phyloP scores from a whole-genome alignment of 2,797 vertebrate species.

The Crenichthys baileyi region DNA sequence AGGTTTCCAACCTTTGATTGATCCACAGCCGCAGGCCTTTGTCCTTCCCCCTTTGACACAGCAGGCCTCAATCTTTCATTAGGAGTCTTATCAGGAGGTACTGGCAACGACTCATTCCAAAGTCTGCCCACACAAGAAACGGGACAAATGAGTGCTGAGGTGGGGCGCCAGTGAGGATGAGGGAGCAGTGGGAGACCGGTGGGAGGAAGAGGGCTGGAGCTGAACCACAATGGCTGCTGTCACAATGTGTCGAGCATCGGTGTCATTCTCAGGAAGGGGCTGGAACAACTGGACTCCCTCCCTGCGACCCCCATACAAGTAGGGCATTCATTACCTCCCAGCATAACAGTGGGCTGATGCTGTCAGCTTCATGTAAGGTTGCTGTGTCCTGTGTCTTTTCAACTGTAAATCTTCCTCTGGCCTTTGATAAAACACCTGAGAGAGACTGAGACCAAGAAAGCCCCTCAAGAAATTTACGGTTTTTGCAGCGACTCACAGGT shows the following conservation, averaged over 20 bases:
- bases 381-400: conserved; percentile 58
- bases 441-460: conserved; percentile 16
- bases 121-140: conserved; percentile 38
- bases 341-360: conserved; percentile 37
- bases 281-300: conserved; percentile 74
- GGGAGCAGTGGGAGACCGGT: conserved; percentile 60
- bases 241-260: conserved; percentile 68
- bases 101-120: conserved; percentile 10
- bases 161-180: conserved; percentile 41
- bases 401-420: conserved; percentile 55
- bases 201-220: conserved; percentile 71
- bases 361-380: conserved; percentile 55
- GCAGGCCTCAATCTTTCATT: too few species aligned
- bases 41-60: too few species aligned
- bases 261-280: conserved; percentile 73
- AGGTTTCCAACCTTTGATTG: too few species aligned
- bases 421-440: conserved; percentile 65
- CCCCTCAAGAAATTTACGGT: conserved; percentile 4
- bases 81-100: too few species aligned
- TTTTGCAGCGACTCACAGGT: conserved; percentile 4
- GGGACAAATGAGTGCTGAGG: conserved; percentile 59
- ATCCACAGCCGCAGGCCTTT: too few species aligned
- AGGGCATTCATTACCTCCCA: conserved; percentile 59
- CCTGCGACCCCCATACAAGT: conserved; percentile 72
- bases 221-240: conserved; percentile 77